These are phyloP conservation scores for Pararge aegeria DNA, from an alignment of 1,140 invertebrate genomes.

Conservation along the genomic window DNA sequence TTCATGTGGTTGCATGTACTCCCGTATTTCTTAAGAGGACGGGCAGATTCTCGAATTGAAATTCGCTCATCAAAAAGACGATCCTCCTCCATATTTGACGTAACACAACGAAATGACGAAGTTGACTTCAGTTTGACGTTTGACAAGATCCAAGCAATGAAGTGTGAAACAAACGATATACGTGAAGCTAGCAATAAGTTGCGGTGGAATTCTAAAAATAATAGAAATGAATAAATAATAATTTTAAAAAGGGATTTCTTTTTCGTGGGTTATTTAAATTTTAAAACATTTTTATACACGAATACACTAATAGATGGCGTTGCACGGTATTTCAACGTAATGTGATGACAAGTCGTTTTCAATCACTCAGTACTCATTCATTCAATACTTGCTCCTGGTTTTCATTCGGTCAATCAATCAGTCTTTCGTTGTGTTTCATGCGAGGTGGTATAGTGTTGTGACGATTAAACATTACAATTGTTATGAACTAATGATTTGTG, in stretches of 20 bases:
- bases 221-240: not conserved
- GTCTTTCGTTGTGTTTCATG: conserved; percentile 37
- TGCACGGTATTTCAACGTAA: no score
- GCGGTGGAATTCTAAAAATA: conserved; percentile 5
- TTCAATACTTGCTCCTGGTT: conserved; percentile 23
- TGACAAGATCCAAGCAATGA: conserved; percentile 35
- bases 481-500: conserved; percentile 30
- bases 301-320: conserved; percentile 28
- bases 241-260: not conserved
- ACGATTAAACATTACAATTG: conserved; percentile 22
- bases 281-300: not conserved
- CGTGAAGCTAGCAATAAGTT: conserved; percentile 36
- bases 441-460: conserved; percentile 23
- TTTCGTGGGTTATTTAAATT: not conserved
- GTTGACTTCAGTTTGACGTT: conserved; percentile 5
- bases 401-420: conserved; percentile 49
- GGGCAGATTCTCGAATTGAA: conserved; percentile 90
- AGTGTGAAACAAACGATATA: conserved; percentile 1
- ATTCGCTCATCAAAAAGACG: conserved; percentile 90
- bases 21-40: conserved; percentile 93
- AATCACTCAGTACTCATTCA: conserved; percentile 23
- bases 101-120: conserved; percentile 54
- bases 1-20: conserved; percentile 87
- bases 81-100: conserved; percentile 83
- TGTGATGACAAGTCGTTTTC: not conserved